phyloP scores from a whole-genome alignment of 2,797 vertebrate genomes.

The Sebastolobus alascanus region DNA sequence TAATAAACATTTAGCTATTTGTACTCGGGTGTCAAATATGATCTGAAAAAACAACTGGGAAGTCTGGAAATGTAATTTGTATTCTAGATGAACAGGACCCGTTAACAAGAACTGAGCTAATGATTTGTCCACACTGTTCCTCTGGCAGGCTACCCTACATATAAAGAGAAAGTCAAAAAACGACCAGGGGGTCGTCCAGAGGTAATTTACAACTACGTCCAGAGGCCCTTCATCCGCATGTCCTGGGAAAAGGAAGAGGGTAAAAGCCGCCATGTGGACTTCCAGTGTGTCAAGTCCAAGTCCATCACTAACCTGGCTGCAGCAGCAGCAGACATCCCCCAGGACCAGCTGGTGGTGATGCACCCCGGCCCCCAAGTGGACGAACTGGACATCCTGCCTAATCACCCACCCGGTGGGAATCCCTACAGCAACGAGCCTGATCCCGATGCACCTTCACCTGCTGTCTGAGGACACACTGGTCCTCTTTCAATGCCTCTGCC shows the following conservation, averaged over 20 bases:
- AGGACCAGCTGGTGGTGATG: constrained; percentile 96
- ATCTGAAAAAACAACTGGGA: too few relatives aligned
- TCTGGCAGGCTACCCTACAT: constrained; percentile 93
- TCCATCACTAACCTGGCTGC: constrained; percentile 96
- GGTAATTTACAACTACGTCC: constrained; percentile 98
- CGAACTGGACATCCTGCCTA: constrained; percentile 95
- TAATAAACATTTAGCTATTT: too few relatives aligned
- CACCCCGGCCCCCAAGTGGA: constrained; percentile 96
- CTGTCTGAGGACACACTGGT: constrained; percentile 79
- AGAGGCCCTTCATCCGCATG: constrained; percentile 98
- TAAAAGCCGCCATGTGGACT: constrained; percentile 97
- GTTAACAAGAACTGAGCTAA: background rate
- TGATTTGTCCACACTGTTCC: background rate
- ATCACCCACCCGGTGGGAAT: constrained; percentile 87
- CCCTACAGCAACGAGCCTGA: constrained; percentile 91
- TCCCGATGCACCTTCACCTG: constrained; percentile 91
- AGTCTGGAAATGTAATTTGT: background rate
- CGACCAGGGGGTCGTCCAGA: constrained; percentile 94
- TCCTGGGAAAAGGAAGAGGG: constrained; percentile 99
- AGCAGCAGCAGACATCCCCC: constrained; percentile 95
- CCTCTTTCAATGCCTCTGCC: constrained; percentile 75
- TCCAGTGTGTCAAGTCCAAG: constrained; percentile 98
- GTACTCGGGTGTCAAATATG: too few relatives aligned
- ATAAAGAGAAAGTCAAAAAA: constrained; percentile 99
- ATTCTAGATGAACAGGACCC: background rate